A percentile compares a stretch with the other conserved stretches of the same genome.
These are phyloP conservation scores for Drosophila navojoa DNA, from an alignment of 1,140 invertebrate species.

Conservation along the genomic window DNA sequence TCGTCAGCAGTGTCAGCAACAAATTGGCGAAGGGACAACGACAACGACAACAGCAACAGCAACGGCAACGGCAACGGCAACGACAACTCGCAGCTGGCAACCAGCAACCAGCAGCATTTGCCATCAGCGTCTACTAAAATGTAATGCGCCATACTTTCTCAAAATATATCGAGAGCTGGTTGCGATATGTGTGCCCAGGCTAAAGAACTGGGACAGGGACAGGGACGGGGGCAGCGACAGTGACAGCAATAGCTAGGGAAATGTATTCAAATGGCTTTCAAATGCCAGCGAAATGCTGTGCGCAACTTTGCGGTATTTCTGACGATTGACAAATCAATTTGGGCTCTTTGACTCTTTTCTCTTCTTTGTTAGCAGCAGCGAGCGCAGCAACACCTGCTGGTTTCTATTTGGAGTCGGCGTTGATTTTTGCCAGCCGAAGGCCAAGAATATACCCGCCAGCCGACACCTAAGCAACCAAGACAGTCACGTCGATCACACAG, in stretches of 20 bases:
- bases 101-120: conserved; percentile 67
- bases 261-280: conserved; percentile 80
- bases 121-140: conserved; percentile 49
- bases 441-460: conserved; percentile 51
- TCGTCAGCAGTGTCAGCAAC: conserved; percentile 70
- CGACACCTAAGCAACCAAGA: conserved; percentile 52
- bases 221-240: conserved; percentile 18
- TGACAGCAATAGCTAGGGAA: conserved; percentile 39
- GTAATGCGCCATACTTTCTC: conserved; percentile 67
- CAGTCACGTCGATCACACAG: conserved; percentile 77
- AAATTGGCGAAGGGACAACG: conserved; percentile 75
- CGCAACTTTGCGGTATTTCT: conserved; percentile 69
- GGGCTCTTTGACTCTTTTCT: conserved; percentile 46
- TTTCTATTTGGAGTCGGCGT: conserved; percentile 38
- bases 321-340: conserved; percentile 80
- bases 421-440: conserved; percentile 27
- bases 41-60: conserved; percentile 25
- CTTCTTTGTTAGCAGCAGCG: conserved; percentile 42
- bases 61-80: conserved; percentile 23
- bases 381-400: conserved; percentile 70
- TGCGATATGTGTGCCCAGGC: conserved; percentile 12
- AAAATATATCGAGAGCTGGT: conserved; percentile 56
- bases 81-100: conserved; percentile 52
- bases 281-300: conserved; percentile 73
- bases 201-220: conserved; percentile 2